Percentiles rank a stretch among this genome's conserved stretches.
Conservation (phyloP, 2,888 invertebrate genomes). For the Melinaea menophilus region DNA sequence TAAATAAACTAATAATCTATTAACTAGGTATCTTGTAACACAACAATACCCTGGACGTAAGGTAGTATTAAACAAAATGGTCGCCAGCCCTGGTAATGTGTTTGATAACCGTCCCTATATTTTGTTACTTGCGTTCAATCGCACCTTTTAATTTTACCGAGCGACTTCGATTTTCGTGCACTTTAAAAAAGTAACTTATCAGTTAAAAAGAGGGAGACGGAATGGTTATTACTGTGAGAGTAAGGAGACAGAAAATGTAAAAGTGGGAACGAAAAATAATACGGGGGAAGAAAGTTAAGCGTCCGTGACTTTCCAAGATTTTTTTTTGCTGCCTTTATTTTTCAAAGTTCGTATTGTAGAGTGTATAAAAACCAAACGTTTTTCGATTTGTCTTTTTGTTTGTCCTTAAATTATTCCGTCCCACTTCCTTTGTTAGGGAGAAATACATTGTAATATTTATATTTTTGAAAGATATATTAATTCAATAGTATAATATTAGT, state of each 20-base stretch:
- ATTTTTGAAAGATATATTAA: no score
- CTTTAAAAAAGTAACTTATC: constrained; percentile 76
- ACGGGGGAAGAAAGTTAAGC: constrained; percentile 78
- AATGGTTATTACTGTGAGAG: constrained; percentile 43
- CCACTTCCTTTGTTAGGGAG: constrained; percentile 43
- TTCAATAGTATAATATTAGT: no score
- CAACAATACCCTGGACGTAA: no score
- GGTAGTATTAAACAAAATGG: no score
- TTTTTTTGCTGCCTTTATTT: constrained; percentile 72
- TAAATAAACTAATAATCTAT: no score
- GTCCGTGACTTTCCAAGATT: constrained; percentile 79
- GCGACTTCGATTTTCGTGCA: constrained; percentile 74
- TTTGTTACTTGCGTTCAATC: constrained; percentile 70
- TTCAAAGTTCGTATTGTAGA: constrained; percentile 57
- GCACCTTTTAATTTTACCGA: constrained; percentile 73
- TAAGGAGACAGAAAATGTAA: constrained; percentile 48
- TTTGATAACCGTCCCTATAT: constrained; percentile 60
- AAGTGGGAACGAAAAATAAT: constrained; percentile 74
- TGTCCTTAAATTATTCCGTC: constrained; percentile 49
- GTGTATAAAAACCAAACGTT: constrained; percentile 65
- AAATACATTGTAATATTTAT: neutral
- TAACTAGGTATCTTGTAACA: no score
- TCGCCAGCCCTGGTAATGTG: no score
- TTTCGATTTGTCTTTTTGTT: constrained; percentile 66
- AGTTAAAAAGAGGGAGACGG: constrained; percentile 62